Evolutionary conservation across 2,888 invertebrate species (phyloP), one percentile per base, ranked within the genome.

Genomic region (Leptogaster cylindrica): DNA sequence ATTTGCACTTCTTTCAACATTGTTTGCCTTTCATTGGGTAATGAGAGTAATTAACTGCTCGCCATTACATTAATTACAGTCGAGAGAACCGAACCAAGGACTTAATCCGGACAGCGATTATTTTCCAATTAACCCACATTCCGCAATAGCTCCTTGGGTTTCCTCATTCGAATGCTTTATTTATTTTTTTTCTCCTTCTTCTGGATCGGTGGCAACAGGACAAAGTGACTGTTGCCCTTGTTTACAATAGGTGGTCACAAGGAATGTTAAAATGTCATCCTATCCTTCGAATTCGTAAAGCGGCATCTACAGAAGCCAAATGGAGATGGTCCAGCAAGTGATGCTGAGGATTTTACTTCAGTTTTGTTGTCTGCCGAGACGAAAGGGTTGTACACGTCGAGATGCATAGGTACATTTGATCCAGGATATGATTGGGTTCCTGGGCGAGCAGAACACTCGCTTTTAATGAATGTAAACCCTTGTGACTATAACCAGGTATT

Each of bases 181-280:
- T n/a, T n/a, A n/a, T n/a, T n/a, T n/a, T 12, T n/a, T 10, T 48
- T 10, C 48, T 16, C 14, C n/a, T 41, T 41, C 31, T 12, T 18
- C 20, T 12, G 52, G 2, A 7, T 20, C 27, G 61, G 28, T 61
- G 61, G 44, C 18, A 44, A 44, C 44, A 44, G 44, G 61, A 61
- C 28, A 44, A 61, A 61, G 44, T 14, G 18, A 27, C 61, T 52
- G 46, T 41, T 8, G 20, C 52, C 55, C 16, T 25, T 46, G 63
- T 66, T 69, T 66, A 69, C 66, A 69, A 66, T 63, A 66, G 63
- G 44, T 39, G 61, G 52, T 66, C 68, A 63, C 68, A 69, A 69
- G 63, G 68, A 69, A 69, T 69, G 68, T 69, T 44, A 52, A 66
- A 63, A 69, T 69, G 66, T 66, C 66, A 66, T 69, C 63, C 63